Percentiles rank a stretch among this genome's conserved stretches.
These are phyloP conservation scores for Coelinius sp. DNA, from an alignment of 2,888 invertebrate genomes.

Conservation along the genomic window DNA sequence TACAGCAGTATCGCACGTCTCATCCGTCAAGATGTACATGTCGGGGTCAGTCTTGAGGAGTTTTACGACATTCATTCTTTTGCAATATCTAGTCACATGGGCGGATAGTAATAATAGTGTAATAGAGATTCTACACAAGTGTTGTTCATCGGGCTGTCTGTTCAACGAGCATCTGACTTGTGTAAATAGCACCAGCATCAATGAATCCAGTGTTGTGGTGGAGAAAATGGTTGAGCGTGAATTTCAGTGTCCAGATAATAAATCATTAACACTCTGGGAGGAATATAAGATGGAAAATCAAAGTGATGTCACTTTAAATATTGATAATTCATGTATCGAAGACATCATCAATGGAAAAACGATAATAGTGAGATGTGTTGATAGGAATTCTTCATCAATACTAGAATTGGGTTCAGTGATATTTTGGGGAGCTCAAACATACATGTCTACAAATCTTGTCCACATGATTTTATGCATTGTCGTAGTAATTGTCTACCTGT, in stretches of 20 bases:
- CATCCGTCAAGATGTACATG: neutral
- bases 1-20: slow-evolving; percentile 8
- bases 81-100: neutral
- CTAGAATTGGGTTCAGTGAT: slow-evolving; percentile 44
- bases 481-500: slow-evolving; percentile 55
- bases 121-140: slow-evolving; percentile 46
- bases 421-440: slow-evolving; percentile 60
- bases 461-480: slow-evolving; percentile 56
- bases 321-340: slow-evolving; percentile 45
- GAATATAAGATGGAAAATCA: slow-evolving; percentile 24
- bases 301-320: neutral
- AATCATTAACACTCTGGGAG: slow-evolving; percentile 8
- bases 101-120: neutral
- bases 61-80: neutral
- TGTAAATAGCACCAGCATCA: slow-evolving; percentile 28
- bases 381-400: slow-evolving; percentile 33
- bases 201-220: neutral
- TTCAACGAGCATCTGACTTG: slow-evolving; percentile 49
- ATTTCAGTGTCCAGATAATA: slow-evolving; percentile 16
- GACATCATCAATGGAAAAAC: slow-evolving; percentile 50
- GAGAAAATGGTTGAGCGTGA: neutral
- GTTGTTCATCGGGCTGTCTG: slow-evolving; percentile 47
- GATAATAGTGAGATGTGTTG: slow-evolving; percentile 49
- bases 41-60: neutral
- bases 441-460: slow-evolving; percentile 57